Evolutionary conservation across 1,140 invertebrate genomes (phyloP).

Genomic region (Eubasilissa regina): DNA sequence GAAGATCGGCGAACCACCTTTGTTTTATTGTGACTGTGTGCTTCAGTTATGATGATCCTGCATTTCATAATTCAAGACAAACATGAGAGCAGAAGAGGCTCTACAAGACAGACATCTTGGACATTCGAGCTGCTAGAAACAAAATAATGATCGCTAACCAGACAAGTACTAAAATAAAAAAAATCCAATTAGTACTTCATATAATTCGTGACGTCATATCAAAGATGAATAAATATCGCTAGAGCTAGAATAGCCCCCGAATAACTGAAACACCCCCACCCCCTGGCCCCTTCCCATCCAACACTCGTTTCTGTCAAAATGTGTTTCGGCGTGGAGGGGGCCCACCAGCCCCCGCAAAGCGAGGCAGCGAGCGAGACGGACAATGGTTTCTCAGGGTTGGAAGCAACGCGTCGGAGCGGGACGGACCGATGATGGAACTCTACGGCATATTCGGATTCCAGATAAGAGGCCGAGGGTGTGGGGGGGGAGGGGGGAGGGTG

Average conservation of each 20-base stretch:
- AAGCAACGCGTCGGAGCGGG: neutral
- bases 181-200: too few relatives aligned
- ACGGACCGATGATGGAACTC: constrained; percentile 20
- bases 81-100: too few relatives aligned
- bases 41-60: too few relatives aligned
- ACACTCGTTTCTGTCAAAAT: constrained; percentile 44
- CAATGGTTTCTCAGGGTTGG: neutral
- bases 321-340: constrained; percentile 25
- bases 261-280: neutral
- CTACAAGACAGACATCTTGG: too few relatives aligned
- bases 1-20: too few relatives aligned
- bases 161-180: too few relatives aligned
- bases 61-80: too few relatives aligned
- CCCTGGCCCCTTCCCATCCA: neutral
- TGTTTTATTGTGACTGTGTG: too few relatives aligned
- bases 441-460: constrained; percentile 37
- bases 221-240: too few relatives aligned
- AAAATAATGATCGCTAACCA: too few relatives aligned
- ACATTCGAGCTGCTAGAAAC: too few relatives aligned
- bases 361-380: constrained; percentile 29
- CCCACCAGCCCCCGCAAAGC: neutral
- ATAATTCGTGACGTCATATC: too few relatives aligned
- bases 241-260: constrained; percentile 3
- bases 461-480: neutral
- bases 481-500: neutral